Evolutionary conservation across 2,113 vertebrate genomes (phyloP).

Genomic region (Paraplagusia blochii): DNA sequence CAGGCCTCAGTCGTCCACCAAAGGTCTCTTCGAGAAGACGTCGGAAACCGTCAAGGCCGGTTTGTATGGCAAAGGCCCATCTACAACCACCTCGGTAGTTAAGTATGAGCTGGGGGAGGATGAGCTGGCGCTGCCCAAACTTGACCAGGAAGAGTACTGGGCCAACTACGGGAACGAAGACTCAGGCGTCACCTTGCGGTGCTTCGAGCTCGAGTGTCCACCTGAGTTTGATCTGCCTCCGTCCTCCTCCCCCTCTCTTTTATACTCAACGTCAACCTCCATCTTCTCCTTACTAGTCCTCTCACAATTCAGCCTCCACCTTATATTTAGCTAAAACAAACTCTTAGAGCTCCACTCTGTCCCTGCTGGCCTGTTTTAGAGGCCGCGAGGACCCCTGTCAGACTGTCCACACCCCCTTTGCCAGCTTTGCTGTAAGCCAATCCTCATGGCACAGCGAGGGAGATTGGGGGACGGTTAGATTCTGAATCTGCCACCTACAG

Average conservation of each 20-base stretch:
- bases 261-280: constrained; percentile 36
- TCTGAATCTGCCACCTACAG: constrained; percentile 65
- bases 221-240: constrained; percentile 74
- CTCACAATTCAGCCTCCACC: constrained; percentile 63
- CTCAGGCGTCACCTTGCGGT: constrained; percentile 76
- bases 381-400: constrained; percentile 60
- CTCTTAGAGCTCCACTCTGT: constrained; percentile 31
- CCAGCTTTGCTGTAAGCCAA: constrained; percentile 62
- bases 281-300: constrained; percentile 58
- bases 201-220: constrained; percentile 80
- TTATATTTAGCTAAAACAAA: constrained; percentile 73
- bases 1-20: constrained; percentile 85
- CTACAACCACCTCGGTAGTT: constrained; percentile 71
- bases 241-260: constrained; percentile 65
- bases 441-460: constrained; percentile 69
- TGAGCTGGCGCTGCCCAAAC: constrained; percentile 78
- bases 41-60: constrained; percentile 81
- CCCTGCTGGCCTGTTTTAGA: constrained; percentile 67
- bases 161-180: constrained; percentile 83
- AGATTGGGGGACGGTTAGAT: constrained; percentile 68
- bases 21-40: constrained; percentile 79
- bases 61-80: constrained; percentile 71
- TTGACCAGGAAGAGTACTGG: constrained; percentile 84
- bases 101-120: constrained; percentile 80
- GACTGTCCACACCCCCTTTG: constrained; percentile 69